A percentile compares a stretch with the other conserved stretches of the same genome.
Evolutionary conservation across 1,140 invertebrate species (phyloP).

Genomic region (Gonioctena quinquepunctata): DNA sequence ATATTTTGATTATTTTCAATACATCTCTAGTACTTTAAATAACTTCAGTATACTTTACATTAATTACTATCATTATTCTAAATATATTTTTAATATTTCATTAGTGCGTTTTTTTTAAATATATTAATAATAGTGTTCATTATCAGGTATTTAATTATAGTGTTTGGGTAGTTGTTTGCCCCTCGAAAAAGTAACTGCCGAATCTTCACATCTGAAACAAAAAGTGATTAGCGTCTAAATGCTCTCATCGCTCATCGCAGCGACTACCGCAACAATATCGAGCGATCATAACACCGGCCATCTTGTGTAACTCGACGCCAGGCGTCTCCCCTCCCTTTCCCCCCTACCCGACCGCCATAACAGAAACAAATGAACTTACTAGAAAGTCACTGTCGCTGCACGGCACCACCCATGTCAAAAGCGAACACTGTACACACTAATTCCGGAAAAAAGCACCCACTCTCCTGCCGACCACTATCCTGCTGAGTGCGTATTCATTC

Average conservation of each 20-base stretch:
- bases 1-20: no score
- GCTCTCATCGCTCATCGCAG: not conserved
- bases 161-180: no score
- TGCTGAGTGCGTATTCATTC: no score
- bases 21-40: no score
- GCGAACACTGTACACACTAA: not conserved
- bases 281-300: slow-evolving; percentile 2
- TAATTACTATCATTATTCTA: no score
- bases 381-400: not conserved
- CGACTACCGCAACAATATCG: slow-evolving; percentile 7
- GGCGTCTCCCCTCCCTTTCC: not conserved
- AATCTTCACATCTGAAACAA: not conserved
- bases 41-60: no score
- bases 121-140: no score
- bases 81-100: no score
- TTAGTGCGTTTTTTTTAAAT: no score
- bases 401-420: not conserved
- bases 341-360: not conserved
- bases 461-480: not conserved
- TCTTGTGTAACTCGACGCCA: slow-evolving; percentile 1
- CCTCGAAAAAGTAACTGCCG: no score
- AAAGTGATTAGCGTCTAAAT: not conserved
- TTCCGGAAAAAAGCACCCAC: not conserved
- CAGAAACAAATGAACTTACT: not conserved
- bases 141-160: no score